Percentiles rank a stretch among this genome's conserved stretches.
Conservation (phyloP, 2,888 invertebrate genomes). For the Patella pellucida region DNA sequence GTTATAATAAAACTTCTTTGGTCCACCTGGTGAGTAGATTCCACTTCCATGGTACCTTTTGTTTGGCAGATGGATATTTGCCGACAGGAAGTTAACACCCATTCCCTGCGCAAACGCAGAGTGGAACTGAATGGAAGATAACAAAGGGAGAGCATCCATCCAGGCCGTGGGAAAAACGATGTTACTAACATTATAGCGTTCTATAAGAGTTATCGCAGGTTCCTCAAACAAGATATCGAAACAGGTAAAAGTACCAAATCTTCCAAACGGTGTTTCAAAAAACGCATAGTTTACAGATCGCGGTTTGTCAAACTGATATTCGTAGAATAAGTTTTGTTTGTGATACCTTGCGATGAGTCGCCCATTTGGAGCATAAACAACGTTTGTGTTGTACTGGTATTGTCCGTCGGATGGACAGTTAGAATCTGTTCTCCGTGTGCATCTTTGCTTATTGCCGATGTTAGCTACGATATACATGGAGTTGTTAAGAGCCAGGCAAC, state of each 20-base stretch:
- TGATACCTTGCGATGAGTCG: slow-evolving; percentile 79
- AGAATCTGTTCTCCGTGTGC: slow-evolving; percentile 61
- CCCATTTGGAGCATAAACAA: slow-evolving; percentile 82
- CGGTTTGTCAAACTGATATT: slow-evolving; percentile 71
- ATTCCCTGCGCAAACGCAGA: slow-evolving; percentile 79
- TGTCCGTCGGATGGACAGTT: slow-evolving; percentile 52
- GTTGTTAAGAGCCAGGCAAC: slow-evolving; percentile 35
- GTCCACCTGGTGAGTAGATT: slow-evolving; percentile 76
- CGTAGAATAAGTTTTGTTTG: slow-evolving; percentile 73
- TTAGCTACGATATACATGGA: slow-evolving; percentile 38
- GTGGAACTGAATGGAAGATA: slow-evolving; percentile 73
- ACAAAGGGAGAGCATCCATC: slow-evolving; percentile 82
- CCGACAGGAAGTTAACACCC: slow-evolving; percentile 79
- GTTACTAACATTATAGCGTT: slow-evolving; percentile 69
- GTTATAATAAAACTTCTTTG: slow-evolving; percentile 36
- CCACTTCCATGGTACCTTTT: slow-evolving; percentile 78
- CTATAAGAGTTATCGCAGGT: slow-evolving; percentile 77
- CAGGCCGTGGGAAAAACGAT: slow-evolving; percentile 76
- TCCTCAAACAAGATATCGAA: slow-evolving; percentile 85
- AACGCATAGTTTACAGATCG: slow-evolving; percentile 46
- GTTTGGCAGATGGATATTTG: slow-evolving; percentile 79
- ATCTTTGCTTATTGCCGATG: slow-evolving; percentile 76
- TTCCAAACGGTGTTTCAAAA: slow-evolving; percentile 61
- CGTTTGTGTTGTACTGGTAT: slow-evolving; percentile 81
- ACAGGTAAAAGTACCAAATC: slow-evolving; percentile 81